phyloP scores from a whole-genome alignment of 2,113 vertebrate species.

The Macaca fascicularis region DNA sequence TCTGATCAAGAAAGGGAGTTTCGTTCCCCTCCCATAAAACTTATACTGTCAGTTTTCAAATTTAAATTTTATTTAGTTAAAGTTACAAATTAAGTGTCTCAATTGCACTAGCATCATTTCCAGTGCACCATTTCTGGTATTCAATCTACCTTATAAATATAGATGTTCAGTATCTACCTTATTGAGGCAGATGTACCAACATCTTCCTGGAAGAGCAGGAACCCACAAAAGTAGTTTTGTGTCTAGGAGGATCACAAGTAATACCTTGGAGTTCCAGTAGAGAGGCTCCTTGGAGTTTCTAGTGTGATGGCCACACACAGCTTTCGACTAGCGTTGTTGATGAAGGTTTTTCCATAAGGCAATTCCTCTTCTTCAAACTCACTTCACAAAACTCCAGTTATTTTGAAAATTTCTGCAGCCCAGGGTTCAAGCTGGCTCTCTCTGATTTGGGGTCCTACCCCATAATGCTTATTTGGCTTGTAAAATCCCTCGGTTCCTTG shows the following conservation, averaged over 20 bases:
- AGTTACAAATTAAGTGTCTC: background rate
- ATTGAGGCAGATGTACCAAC: no score
- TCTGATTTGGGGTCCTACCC: background rate
- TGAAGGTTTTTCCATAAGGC: background rate
- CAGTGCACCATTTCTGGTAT: background rate
- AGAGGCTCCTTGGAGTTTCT: background rate
- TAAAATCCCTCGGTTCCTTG: background rate
- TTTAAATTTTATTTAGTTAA: background rate
- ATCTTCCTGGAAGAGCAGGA: no score
- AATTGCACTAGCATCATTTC: background rate
- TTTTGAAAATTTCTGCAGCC: background rate
- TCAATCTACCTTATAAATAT: no score
- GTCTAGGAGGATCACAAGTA: background rate
- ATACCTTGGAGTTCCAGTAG: background rate
- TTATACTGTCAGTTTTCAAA: background rate
- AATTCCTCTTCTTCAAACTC: background rate
- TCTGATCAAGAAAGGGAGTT: accelerated
- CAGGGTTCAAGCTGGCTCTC: accelerated
- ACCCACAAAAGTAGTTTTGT: no score
- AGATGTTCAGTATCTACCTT: background rate
- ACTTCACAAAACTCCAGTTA: background rate
- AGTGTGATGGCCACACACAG: background rate
- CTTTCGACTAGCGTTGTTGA: background rate
- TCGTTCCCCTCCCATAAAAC: background rate
- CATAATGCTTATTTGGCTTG: no score